A percentile compares a stretch with the other conserved stretches of the same genome.
These are phyloP conservation scores for Kryphioiulus occultus DNA, from an alignment of 2,888 invertebrate genomes.

Conservation along the genomic window DNA sequence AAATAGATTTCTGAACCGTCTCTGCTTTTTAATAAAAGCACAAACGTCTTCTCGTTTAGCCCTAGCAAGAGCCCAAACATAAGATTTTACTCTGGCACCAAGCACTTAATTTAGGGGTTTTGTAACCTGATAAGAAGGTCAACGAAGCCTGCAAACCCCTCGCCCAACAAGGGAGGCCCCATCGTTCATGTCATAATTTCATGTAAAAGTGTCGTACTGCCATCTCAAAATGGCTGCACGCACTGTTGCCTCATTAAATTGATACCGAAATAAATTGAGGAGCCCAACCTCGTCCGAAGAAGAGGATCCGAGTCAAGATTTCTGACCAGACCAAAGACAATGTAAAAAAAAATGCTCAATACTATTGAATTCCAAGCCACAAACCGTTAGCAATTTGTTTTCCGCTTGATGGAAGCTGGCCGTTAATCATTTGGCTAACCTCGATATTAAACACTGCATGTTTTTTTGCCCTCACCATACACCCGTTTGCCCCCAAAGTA, in stretches of 20 bases:
- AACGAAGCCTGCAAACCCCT: background rate
- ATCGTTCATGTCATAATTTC: background rate
- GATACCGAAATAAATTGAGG: slow-evolving; percentile 27
- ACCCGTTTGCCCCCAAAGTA: background rate
- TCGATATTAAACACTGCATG: slow-evolving; percentile 40
- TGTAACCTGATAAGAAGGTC: background rate
- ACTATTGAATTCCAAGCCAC: slow-evolving; percentile 10
- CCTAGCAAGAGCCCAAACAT: background rate
- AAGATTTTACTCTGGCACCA: background rate
- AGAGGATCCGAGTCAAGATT: slow-evolving; percentile 14
- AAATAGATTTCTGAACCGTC: no score
- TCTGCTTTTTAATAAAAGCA: no score
- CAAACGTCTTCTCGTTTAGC: no score
- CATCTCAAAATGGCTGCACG: background rate
- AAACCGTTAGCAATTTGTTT: slow-evolving; percentile 43
- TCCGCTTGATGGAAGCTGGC: slow-evolving; percentile 33
- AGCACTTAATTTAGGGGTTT: background rate
- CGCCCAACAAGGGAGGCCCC: background rate
- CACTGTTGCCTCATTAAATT: slow-evolving; percentile 40
- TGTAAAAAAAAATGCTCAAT: background rate
- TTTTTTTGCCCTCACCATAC: background rate
- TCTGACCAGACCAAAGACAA: slow-evolving; percentile 1
- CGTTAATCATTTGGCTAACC: slow-evolving; percentile 43
- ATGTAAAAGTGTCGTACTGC: slow-evolving; percentile 10
- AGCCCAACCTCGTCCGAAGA: background rate